phyloP scores from a whole-genome alignment of 2,113 vertebrate species.

The Psammodynastes pulverulentus region DNA sequence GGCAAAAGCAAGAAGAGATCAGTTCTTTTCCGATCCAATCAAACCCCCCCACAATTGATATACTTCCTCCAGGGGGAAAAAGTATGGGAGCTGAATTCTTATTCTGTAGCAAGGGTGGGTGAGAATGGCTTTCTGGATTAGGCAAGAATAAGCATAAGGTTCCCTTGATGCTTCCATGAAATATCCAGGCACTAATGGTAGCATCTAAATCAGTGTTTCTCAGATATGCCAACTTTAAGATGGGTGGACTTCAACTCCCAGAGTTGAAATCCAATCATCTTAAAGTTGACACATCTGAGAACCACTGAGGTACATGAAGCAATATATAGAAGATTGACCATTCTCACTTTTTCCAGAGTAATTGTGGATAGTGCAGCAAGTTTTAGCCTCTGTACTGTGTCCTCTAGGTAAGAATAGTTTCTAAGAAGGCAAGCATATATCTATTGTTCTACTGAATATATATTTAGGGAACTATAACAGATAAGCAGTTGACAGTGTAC shows the following conservation, averaged over 20 bases:
- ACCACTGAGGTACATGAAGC: background rate
- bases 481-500: background rate
- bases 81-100: background rate
- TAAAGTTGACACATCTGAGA: background rate
- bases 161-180: background rate
- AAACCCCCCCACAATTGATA: background rate
- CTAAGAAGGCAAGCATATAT: background rate
- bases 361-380: background rate
- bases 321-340: background rate
- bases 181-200: background rate
- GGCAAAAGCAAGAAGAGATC: background rate
- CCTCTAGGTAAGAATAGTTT: background rate
- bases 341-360: background rate
- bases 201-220: no score
- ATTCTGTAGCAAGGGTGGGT: background rate
- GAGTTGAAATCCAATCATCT: background rate
- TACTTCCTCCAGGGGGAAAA: background rate
- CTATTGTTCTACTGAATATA: background rate
- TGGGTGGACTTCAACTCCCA: background rate
- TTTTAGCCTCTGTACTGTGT: background rate
- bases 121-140: background rate
- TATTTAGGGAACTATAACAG: background rate
- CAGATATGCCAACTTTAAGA: no score
- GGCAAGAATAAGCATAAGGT: background rate
- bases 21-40: background rate